phyloP scores from a whole-genome alignment of 2,888 invertebrate genomes.

The Leptinotarsa haldemani region DNA sequence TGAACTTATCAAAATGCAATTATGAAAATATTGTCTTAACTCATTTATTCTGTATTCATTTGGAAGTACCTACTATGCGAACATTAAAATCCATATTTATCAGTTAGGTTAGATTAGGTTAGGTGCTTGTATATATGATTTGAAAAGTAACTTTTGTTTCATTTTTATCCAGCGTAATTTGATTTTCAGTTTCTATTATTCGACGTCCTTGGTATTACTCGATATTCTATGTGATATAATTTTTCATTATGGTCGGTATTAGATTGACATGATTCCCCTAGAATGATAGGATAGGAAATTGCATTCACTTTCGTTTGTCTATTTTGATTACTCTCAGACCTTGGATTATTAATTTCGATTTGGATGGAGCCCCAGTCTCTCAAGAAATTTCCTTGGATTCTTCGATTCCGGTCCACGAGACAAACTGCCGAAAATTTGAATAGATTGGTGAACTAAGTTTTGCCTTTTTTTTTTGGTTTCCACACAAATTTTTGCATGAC shows the following conservation, averaged over 20 bases:
- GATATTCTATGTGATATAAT: constrained; percentile 29
- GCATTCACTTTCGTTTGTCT: constrained; percentile 37
- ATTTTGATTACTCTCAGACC: constrained; percentile 33
- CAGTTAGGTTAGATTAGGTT: too few relatives aligned
- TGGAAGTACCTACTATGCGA: too few relatives aligned
- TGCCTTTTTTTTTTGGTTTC: too few relatives aligned
- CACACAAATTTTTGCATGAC: too few relatives aligned
- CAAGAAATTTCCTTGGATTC: not conserved
- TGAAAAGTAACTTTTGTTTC: constrained; percentile 7
- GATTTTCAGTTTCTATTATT: constrained; percentile 32
- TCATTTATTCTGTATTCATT: too few relatives aligned
- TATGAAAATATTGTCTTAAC: too few relatives aligned
- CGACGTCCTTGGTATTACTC: constrained; percentile 35
- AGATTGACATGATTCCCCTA: constrained; percentile 33
- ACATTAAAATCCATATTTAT: not conserved
- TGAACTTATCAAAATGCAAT: too few relatives aligned
- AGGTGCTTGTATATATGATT: constrained; percentile 1
- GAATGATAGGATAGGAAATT: constrained; percentile 35
- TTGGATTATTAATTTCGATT: constrained; percentile 12
- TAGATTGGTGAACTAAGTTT: not conserved
- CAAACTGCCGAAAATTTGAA: not conserved
- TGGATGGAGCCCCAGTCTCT: not conserved
- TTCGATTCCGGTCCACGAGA: not conserved
- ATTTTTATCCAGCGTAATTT: constrained; percentile 23
- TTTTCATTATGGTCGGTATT: constrained; percentile 33